Evolutionary conservation across 1,140 invertebrate species (phyloP), one percentile per base, ranked within the genome.

Genomic region (Orchestia grillus): DNA sequence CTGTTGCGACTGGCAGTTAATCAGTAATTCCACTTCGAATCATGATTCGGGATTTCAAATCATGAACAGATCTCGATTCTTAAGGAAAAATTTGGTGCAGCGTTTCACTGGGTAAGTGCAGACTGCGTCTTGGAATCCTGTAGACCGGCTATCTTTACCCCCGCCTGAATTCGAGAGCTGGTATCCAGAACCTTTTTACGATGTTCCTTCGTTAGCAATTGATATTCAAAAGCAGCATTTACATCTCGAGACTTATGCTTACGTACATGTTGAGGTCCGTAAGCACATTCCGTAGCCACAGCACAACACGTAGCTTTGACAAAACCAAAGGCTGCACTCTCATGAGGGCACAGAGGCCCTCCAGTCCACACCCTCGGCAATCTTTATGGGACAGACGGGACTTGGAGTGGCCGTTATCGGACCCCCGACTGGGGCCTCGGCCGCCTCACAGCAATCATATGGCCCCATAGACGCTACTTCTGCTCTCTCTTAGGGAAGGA

Each of bases 381-480:
- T 77, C 62, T 77, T 77, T 77, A 77, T 77, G 62, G 62, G 62
- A 77, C 62, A 77, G 28, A 77, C 62, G 62, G 62, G 62, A 28
- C 62, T 28, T 77, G 11, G 62, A 77, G 62, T 77, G 62, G 62
- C 62, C 28, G 62, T 77, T 77, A 77, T 77, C 62, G 28, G 62
- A 36, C 62, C 47, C 47, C 62, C 62, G 11, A 36, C 62, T 77
- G 28, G 3, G 62, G 28, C 62, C 28, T 1, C 1, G 62, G 28
- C 11, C 62, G 62, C 62, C 62, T 23, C 28, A 77, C 62, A 77
- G 62, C 62, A 77, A 77, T 77, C 62, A 77, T 36, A 77, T 77
- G 62, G 62, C 62, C 62, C 62, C 62, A 77, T 77, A 77, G 62
- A 77, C 62, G 62, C 62, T 77, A 77, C 62, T 77, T 77, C 62